Percentiles rank a stretch among this genome's conserved stretches.
Conservation (phyloP, 2,113 vertebrate species). For the Oryzias melastigma region DNA sequence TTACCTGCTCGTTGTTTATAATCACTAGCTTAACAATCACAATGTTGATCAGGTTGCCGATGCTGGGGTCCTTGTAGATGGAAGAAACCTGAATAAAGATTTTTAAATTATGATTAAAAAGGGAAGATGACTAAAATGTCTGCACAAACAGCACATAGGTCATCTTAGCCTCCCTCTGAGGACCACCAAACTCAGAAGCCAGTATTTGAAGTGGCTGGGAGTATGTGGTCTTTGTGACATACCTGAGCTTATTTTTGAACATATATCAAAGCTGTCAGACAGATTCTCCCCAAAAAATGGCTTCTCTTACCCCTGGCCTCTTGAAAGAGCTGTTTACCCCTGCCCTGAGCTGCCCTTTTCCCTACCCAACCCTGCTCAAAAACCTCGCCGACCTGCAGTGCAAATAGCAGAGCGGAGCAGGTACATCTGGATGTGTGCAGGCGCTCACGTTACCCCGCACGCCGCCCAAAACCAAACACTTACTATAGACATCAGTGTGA, state of each 20-base stretch:
- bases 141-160: constrained; percentile 71
- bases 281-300: constrained; percentile 47
- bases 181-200: constrained; percentile 36
- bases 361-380: constrained; percentile 38
- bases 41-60: constrained; percentile 98
- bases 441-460: not conserved
- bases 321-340: constrained; percentile 63
- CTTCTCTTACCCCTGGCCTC: constrained; percentile 38
- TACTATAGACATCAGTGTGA: constrained; percentile 98
- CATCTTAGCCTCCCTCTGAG: constrained; percentile 54
- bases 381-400: constrained; percentile 15
- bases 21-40: constrained; percentile 97
- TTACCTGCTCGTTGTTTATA: constrained; percentile 95
- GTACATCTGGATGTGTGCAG: constrained; percentile 7
- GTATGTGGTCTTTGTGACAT: constrained; percentile 66
- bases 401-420: constrained; percentile 20
- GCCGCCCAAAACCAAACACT: constrained; percentile 59
- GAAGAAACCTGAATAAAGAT: constrained; percentile 87
- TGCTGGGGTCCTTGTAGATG: constrained; percentile 98
- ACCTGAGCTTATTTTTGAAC: constrained; percentile 70
- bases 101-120: not conserved
- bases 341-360: constrained; percentile 64
- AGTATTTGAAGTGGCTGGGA: constrained; percentile 58
- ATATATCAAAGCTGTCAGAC: constrained; percentile 71
- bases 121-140: not conserved